Conservation (phyloP, 1,140 invertebrate genomes). For the Meteorus sp. region DNA sequence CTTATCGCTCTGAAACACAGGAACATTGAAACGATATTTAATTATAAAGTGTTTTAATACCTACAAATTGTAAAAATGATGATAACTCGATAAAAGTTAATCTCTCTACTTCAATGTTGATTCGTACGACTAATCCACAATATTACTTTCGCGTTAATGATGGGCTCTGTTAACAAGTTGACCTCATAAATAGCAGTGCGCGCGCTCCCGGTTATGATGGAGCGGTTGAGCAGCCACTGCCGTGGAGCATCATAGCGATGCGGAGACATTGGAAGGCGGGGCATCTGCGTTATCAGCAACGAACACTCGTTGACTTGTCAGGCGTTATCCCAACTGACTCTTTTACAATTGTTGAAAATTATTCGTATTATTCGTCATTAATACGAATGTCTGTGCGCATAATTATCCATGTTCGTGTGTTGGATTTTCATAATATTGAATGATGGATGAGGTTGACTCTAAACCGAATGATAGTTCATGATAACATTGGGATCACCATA, state of each 20-base stretch:
- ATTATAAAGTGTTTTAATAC: not conserved
- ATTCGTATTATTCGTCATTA: not conserved
- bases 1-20: not conserved
- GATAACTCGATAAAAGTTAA: conserved; percentile 38
- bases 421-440: too few species aligned
- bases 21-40: not conserved
- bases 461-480: too few species aligned
- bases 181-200: conserved; percentile 29
- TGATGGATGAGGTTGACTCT: too few species aligned
- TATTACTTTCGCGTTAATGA: conserved; percentile 41
- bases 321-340: conserved; percentile 25
- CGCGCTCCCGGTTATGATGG: conserved; percentile 1
- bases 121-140: conserved; percentile 41
- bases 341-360: not conserved
- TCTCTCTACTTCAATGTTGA: conserved; percentile 33
- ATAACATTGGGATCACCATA: too few species aligned
- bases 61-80: not conserved
- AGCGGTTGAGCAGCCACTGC: not conserved
- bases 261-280: conserved; percentile 34
- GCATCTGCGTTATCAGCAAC: conserved; percentile 45
- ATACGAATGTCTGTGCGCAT: too few species aligned
- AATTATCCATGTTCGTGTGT: too few species aligned
- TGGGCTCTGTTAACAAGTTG: conserved; percentile 33
- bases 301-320: conserved; percentile 42
- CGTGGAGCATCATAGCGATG: not conserved